Evolutionary conservation across 1,140 invertebrate genomes (phyloP).

Genomic region (Mactra quadrangularis): DNA sequence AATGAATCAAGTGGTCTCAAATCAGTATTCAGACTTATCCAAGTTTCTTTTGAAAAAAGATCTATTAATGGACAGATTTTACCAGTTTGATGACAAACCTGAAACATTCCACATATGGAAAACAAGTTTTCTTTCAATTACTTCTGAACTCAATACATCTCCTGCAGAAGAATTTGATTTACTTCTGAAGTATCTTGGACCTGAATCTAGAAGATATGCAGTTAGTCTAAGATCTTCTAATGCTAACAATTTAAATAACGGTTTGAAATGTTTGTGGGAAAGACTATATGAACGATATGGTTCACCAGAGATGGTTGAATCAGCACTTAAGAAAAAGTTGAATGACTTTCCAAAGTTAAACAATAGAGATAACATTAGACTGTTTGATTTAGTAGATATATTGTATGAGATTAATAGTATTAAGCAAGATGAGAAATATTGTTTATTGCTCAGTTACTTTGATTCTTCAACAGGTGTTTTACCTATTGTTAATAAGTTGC

Average conservation of each 20-base stretch:
- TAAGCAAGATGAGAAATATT: neutral
- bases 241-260: no score
- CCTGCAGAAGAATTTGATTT: conserved; percentile 55
- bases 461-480: neutral
- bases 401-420: neutral
- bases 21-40: conserved; percentile 28
- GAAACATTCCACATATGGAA: conserved; percentile 41
- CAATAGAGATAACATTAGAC: no score
- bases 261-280: no score
- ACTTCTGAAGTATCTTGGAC: conserved; percentile 40
- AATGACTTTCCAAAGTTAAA: no score
- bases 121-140: conserved; percentile 8
- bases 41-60: conserved; percentile 55
- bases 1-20: neutral
- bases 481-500: neutral
- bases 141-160: conserved; percentile 16
- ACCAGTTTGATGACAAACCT: conserved; percentile 49
- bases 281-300: no score
- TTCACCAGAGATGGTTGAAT: no score
- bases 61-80: conserved; percentile 29
- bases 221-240: neutral
- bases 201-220: conserved; percentile 1
- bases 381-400: neutral
- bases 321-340: no score
- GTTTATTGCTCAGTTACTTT: neutral